Percentiles rank a stretch among this genome's conserved stretches.
These are phyloP conservation scores for Toxonevra muliebris DNA, from an alignment of 2,888 invertebrate species.

Conservation along the genomic window DNA sequence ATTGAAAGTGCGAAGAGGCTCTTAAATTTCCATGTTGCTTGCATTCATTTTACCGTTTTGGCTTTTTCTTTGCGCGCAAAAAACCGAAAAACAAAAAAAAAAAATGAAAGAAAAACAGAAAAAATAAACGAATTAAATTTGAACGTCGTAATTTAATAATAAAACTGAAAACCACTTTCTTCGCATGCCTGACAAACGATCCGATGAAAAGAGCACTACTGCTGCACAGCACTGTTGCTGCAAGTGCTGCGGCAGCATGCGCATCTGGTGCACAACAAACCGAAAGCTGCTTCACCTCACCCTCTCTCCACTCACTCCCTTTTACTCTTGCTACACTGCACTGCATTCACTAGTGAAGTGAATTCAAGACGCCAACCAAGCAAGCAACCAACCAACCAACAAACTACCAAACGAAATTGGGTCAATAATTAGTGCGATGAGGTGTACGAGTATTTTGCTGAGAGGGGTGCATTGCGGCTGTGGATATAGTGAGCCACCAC, in stretches of 20 bases:
- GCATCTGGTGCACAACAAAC: conserved; percentile 28
- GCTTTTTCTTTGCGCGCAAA: background rate
- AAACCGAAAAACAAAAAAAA: background rate
- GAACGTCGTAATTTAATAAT: conserved; percentile 41
- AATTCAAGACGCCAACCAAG: background rate
- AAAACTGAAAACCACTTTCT: conserved; percentile 47
- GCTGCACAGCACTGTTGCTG: conserved; percentile 13
- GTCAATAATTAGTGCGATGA: conserved; percentile 31
- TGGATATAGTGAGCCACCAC: background rate
- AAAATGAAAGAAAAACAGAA: background rate
- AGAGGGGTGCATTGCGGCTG: conserved; percentile 13
- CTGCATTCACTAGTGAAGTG: too few species aligned
- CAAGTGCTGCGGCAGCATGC: conserved; percentile 24
- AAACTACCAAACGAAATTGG: conserved; percentile 27
- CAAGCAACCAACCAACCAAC: conserved; percentile 1
- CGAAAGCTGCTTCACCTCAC: background rate
- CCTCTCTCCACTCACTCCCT: background rate
- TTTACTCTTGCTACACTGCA: background rate
- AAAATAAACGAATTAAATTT: conserved; percentile 7
- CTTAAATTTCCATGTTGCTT: background rate
- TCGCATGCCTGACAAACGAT: conserved; percentile 36
- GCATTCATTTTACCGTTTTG: background rate
- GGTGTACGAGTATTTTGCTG: conserved; percentile 4
- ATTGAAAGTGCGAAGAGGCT: conserved; percentile 5
- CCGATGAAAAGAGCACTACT: conserved; percentile 28